A percentile compares a stretch with the other conserved stretches of the same genome.
phyloP scores from a whole-genome alignment of 2,888 invertebrate genomes.

The Drosophila paranaensis region DNA sequence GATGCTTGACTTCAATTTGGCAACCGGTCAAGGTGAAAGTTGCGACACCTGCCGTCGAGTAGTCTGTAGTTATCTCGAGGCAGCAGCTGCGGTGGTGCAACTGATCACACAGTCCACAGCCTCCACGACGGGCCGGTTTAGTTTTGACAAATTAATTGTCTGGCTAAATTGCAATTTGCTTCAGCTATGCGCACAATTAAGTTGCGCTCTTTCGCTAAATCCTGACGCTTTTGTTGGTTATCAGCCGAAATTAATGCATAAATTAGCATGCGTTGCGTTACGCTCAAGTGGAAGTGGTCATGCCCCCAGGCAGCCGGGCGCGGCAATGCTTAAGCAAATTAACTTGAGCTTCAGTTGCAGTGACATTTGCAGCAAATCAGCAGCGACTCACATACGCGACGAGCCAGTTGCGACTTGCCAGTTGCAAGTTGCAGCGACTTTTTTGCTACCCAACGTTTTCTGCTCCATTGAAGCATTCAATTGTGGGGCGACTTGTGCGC shows the following conservation, averaged over 20 bases:
- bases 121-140: constrained; percentile 27
- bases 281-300: constrained; percentile 49
- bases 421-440: constrained; percentile 29
- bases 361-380: constrained; percentile 61
- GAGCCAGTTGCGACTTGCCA: constrained; percentile 15
- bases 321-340: constrained; percentile 61
- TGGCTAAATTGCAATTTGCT: constrained; percentile 68
- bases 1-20: constrained; percentile 38
- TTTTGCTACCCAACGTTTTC: constrained; percentile 68
- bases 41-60: constrained; percentile 68
- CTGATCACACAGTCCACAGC: constrained; percentile 36
- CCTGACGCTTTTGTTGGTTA: constrained; percentile 41
- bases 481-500: constrained; percentile 54
- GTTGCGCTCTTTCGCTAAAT: constrained; percentile 33
- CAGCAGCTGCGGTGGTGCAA: constrained; percentile 13
- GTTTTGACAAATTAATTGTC: constrained; percentile 79
- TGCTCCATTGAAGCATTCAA: constrained; percentile 83
- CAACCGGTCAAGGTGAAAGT: constrained; percentile 83
- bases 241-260: constrained; percentile 62
- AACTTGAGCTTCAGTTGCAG: constrained; percentile 62
- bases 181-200: constrained; percentile 59
- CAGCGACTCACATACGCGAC: constrained; percentile 35
- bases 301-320: constrained; percentile 20
- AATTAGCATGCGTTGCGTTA: constrained; percentile 58
- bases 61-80: constrained; percentile 39